A percentile compares a stretch with the other conserved stretches of the same genome.
Conservation (phyloP, 2,888 invertebrate genomes). For the Germaria angustata region DNA sequence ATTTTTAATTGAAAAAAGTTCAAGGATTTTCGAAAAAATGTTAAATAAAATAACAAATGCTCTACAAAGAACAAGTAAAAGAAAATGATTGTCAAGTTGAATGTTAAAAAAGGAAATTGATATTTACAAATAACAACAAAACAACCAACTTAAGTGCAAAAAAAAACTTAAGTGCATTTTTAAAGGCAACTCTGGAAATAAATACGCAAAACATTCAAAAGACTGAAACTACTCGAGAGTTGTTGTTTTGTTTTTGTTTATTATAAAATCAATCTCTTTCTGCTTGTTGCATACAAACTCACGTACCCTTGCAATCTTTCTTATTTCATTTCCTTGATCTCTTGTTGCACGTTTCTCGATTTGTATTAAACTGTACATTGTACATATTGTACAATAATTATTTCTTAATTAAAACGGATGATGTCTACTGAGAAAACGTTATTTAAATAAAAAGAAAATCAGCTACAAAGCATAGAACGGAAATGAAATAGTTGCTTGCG, state of each 20-base stretch:
- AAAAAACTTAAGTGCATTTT: background rate
- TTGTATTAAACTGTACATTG: constrained; percentile 22
- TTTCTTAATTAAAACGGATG: constrained; percentile 43
- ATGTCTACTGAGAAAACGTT: background rate
- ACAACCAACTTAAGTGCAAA: constrained; percentile 14
- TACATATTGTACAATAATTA: constrained; percentile 1
- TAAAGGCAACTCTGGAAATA: background rate
- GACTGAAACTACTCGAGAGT: background rate
- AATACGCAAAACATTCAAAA: background rate
- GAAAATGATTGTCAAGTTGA: constrained; percentile 60
- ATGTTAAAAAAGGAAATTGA: constrained; percentile 53
- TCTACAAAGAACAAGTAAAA: background rate
- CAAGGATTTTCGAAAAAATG: constrained; percentile 41
- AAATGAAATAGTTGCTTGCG: constrained; percentile 19
- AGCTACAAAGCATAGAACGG: background rate
- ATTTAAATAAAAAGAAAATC: constrained; percentile 2
- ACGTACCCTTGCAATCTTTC: background rate
- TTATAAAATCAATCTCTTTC: constrained; percentile 19
- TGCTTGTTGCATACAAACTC: background rate
- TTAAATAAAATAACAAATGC: constrained; percentile 11
- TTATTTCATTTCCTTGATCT: constrained; percentile 27
- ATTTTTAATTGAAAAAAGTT: constrained; percentile 66
- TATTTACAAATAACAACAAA: constrained; percentile 49
- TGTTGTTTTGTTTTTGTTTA: background rate
- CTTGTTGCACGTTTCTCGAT: constrained; percentile 26